Evolutionary conservation across 1,140 invertebrate genomes (phyloP), one percentile per base, ranked within the genome.

Genomic region (Cyclina sinensis): DNA sequence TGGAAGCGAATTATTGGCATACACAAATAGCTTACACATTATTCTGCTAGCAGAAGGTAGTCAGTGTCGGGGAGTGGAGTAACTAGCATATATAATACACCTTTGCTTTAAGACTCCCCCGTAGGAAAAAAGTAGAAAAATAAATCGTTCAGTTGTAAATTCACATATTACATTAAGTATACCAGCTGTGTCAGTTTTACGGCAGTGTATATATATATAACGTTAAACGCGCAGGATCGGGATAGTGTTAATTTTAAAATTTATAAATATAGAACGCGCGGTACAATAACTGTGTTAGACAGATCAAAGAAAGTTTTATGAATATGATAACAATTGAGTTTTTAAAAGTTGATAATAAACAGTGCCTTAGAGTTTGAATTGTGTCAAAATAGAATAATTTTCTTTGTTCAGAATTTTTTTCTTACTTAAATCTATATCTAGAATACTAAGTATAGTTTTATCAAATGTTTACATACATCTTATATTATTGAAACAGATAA

Each of bases 41-140:
- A 43, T 57, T 62, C 57, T 27, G 57, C 57, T 24, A 27, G 57
- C 57, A 62, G 57, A 62, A 57, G 27, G 18, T 62, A 27, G 57
- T 62, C 57, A 62, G 57, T 43, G 43, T 62, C 24, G 57, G 24
- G 57, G 57, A 62, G 57, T 62, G 57, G 21, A 27, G n/a, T 27
- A 27, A 4, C 14, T 43, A 27, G 24, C 24, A n/a, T n/a, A 27
- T 62, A 62, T 62, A 62, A 62, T 62, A 62, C 57, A 62, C 57
- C 57, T 62, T 54, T 62, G 57, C 57, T 62, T 43, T 62, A 62
- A 27, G n/a, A 62, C 24, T 27, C 57, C 24, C 57, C 57, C 57
- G n/a, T 62, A 27, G 51, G 7, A 54, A 54, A 54, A 54, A 43
- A 43, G 14, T 18, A 54, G 18, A 14, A 54, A 3, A n/a, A 54